These are phyloP conservation scores for Drosophila greeni DNA, from an alignment of 2,888 invertebrate species.

Conservation along the genomic window DNA sequence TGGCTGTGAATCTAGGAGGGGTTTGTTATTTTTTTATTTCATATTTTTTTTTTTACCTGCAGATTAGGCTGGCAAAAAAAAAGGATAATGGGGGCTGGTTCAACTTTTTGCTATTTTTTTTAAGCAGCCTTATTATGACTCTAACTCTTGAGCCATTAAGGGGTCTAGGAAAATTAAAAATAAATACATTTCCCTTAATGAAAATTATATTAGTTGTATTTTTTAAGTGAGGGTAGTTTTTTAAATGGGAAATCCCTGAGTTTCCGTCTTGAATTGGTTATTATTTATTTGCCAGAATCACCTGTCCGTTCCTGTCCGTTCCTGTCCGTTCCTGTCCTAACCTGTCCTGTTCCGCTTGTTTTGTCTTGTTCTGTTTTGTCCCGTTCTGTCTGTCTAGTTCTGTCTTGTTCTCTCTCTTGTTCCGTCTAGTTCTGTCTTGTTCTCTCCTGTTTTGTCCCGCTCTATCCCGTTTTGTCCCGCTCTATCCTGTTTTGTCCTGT, in stretches of 20 bases:
- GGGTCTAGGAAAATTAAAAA: not conserved
- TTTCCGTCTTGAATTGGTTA: not conserved
- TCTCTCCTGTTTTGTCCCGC: no score
- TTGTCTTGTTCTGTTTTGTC: no score
- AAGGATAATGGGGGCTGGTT: no score
- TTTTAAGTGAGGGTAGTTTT: not conserved
- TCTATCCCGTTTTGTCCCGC: not conserved
- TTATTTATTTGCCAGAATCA: constrained; percentile 1
- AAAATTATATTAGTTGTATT: not conserved
- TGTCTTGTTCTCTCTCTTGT: no score
- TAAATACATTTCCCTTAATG: not conserved
- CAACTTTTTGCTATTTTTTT: not conserved
- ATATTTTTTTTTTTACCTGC: not conserved
- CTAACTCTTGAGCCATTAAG: not conserved
- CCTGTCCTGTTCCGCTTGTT: no score
- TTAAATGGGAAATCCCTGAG: not conserved
- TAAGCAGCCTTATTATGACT: not conserved
- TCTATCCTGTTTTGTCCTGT: not conserved
- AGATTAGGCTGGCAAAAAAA: constrained; percentile 12
- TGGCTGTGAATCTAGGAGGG: constrained; percentile 19
- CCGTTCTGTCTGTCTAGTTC: not conserved
- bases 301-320: no score
- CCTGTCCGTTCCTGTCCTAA: no score
- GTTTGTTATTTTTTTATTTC: constrained; percentile 8
- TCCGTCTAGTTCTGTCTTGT: no score